A percentile compares a stretch with the other conserved stretches of the same genome.
Conservation (phyloP, 2,113 vertebrate genomes). For the Tachysurus vachellii region DNA sequence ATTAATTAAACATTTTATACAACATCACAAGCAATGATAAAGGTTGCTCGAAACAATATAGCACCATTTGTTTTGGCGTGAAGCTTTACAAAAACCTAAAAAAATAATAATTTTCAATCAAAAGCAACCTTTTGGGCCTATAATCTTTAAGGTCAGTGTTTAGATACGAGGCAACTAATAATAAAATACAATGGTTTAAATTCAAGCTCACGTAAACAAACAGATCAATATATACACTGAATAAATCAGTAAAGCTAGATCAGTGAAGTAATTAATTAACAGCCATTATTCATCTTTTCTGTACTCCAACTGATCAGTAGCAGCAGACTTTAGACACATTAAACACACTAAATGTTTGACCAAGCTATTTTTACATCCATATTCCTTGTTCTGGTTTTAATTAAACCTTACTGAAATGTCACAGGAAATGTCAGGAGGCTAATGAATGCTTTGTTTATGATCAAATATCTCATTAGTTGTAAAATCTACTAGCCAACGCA, state of each 20-base stretch:
- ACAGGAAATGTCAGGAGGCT: constrained; percentile 17
- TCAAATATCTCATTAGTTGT: constrained; percentile 20
- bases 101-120: too few relatives aligned
- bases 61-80: not conserved
- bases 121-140: too few relatives aligned
- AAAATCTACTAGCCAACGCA: not conserved
- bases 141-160: not conserved
- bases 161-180: not conserved
- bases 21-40: not conserved
- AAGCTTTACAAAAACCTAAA: not conserved
- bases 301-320: not conserved
- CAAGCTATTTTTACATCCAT: constrained; percentile 2
- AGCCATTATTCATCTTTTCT: not conserved
- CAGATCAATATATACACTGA: not conserved
- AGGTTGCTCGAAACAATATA: not conserved
- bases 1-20: too few relatives aligned
- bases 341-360: not conserved
- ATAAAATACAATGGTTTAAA: not conserved
- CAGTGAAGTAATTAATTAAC: not conserved
- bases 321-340: constrained; percentile 6
- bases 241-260: not conserved
- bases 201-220: not conserved
- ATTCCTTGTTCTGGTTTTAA: constrained; percentile 8
- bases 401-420: constrained; percentile 30
- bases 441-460: constrained; percentile 12